phyloP scores from a whole-genome alignment of 2,797 vertebrate species.

The Rachycentron canadum region DNA sequence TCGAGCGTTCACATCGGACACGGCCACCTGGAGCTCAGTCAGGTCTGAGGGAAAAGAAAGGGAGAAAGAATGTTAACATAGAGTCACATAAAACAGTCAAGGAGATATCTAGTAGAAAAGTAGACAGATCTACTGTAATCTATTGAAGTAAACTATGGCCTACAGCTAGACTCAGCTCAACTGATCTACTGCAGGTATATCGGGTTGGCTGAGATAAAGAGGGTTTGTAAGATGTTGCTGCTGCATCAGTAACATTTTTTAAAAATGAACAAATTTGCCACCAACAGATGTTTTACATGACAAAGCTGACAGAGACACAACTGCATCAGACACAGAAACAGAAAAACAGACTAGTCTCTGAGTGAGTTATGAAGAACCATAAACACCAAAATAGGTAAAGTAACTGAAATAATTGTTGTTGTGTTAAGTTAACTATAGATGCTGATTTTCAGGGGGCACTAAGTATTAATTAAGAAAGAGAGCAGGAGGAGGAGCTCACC shows the following conservation, averaged over 20 bases:
- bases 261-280: constrained; percentile 1
- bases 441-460: constrained; percentile 1
- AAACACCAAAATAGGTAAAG: background rate
- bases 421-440: background rate
- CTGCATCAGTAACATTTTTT: too few relatives aligned
- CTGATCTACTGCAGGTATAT: background rate
- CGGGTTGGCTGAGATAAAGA: background rate
- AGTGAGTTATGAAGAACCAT: background rate
- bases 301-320: constrained; percentile 43
- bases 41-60: constrained; percentile 86
- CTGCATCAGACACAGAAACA: constrained; percentile 77
- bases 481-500: constrained; percentile 87
- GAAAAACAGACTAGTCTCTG: constrained; percentile 7
- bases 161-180: too few relatives aligned
- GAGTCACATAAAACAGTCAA: background rate
- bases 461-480: background rate
- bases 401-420: background rate
- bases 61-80: background rate
- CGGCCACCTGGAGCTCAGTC: constrained; percentile 94
- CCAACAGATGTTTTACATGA: constrained; percentile 40
- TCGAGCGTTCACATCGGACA: constrained; percentile 90
- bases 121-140: background rate
- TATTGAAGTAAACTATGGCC: too few relatives aligned
- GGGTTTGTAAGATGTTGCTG: background rate
- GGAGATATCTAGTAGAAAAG: background rate